Base-by-base conservation (phyloP, 2,113 vertebrate genomes). In the Gavia stellata region DNA sequence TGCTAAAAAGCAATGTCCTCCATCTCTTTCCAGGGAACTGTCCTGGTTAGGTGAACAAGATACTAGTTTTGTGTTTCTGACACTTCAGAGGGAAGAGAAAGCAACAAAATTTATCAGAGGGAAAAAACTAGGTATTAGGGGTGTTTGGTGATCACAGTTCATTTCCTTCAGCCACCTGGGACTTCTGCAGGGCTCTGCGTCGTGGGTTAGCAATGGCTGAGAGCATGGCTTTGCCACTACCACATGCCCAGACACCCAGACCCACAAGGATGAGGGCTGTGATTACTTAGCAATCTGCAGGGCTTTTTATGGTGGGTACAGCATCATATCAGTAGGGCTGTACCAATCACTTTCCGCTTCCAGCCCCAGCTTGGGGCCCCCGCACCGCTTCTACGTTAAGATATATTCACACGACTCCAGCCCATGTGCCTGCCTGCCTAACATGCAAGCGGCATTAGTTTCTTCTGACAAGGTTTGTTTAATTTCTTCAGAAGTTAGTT, bases 1-100 rank as follows among this genome's bases (percentile, higher is more conserved):
- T 97, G 96, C 73, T 96, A 92, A 86, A 96, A 92, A 68, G 74
- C 58, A 61, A 7, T 44, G 89, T 73, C 21, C 55, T 56, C 59
- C 25, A 0, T 49, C 81, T 42, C 74, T 23, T 95, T 88, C 42
- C 74, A 93, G 86, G 84, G 88, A 96, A 49, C 47, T 70, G 82
- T 86, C 94, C 97, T 92, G 95, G 70, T 31, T 25, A 17, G 33
- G 21, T 47, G 31, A 81, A n/a, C 58, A 49, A 20, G 84, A 55
- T 33, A 56, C 56, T 84, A 61, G 3, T 42, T 85, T 33, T 44
- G 63, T 81, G 47, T 17, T 73, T 72, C 81, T 81, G 59, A 40
- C 38, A 58, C 23, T 73, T 59, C 7, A 34, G 49, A 86, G 34
- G 63, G 49, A 80, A 38, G 36, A 74, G 75, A 73, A 80, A 49